A percentile compares a stretch with the other conserved stretches of the same genome.
Conservation (phyloP, 2,888 invertebrate species). For the Scrobipalpa costella region DNA sequence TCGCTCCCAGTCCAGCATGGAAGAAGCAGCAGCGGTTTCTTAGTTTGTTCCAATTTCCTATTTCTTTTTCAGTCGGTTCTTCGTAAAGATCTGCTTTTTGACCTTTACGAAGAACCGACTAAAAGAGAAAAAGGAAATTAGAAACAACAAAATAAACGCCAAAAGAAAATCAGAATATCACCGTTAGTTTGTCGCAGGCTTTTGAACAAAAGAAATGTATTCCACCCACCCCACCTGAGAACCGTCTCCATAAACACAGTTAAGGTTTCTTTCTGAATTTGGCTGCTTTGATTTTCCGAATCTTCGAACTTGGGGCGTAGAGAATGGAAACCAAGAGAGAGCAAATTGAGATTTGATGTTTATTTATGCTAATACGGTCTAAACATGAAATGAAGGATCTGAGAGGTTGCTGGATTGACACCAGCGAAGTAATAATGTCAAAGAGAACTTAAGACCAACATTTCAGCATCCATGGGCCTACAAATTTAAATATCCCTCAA, state of each 20-base stretch:
- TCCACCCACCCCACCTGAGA: constrained; percentile 30
- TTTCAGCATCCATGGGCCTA: too few relatives aligned
- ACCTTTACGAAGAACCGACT: too few relatives aligned
- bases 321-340: constrained; percentile 18
- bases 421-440: not conserved
- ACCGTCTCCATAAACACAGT: constrained; percentile 29
- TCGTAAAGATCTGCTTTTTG: too few relatives aligned
- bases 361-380: not conserved
- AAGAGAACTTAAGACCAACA: not conserved
- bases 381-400: not conserved
- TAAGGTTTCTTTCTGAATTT: constrained; percentile 30
- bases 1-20: too few relatives aligned
- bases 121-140: too few relatives aligned
- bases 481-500: too few relatives aligned
- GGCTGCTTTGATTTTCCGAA: constrained; percentile 33
- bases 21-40: too few relatives aligned
- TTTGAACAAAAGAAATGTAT: constrained; percentile 28
- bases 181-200: not conserved
- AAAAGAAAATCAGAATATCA: constrained; percentile 17
- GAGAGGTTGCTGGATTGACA: too few relatives aligned
- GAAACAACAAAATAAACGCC: not conserved
- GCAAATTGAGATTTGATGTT: not conserved
- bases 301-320: constrained; percentile 12
- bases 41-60: too few relatives aligned
- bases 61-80: too few relatives aligned